Evolutionary conservation across 2,888 invertebrate species (phyloP), one percentile per base, ranked within the genome.

Genomic region (Celastrina argiolus): DNA sequence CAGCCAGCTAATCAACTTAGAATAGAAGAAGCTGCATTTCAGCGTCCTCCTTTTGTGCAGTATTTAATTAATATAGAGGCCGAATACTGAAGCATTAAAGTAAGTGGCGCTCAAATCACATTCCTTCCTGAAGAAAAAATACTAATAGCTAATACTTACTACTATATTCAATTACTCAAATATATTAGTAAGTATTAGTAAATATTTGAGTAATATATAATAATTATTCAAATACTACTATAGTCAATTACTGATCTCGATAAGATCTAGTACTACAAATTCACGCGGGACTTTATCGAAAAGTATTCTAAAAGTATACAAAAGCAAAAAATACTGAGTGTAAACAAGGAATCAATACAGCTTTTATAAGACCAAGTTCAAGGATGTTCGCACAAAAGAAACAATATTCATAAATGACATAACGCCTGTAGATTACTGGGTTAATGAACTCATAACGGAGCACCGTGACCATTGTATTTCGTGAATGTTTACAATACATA

Each of bases 401-500:
- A 59, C 59, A 39, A 36, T 39, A 6, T 36, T 36, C 14, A 14
- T 6, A 36, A 61, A 61, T 61, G 39, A 61, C 61, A 61, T 61
- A 61, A 61, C 61, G 39, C 28, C 26, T n/a, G 18, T 42, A 61
- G 51, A 58, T 67, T 58, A 69, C 36, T 56, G 39, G 45, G 65
- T 68, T 56, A 66, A 63, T 66, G 63, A 56, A 65, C 28, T 41
- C 64, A 58, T 45, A n/a, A 51, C 42, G 36, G 28, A 64, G 28
- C 41, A 59, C 41, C 56, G 71, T 70, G 67, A 68, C 68, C 67
- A 72, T 76, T 76, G 72, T 72, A 67, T 65, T 71, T 73, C 73
- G 72, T 73, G 72, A 76, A 73, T 78, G 76, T 80, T 81, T 78
- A 78, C 79, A 76, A 59, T 66, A 80, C 79, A 82, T 80, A 81